Evolutionary conservation across 2,888 invertebrate genomes (phyloP).

Genomic region (Oasisia sp.): DNA sequence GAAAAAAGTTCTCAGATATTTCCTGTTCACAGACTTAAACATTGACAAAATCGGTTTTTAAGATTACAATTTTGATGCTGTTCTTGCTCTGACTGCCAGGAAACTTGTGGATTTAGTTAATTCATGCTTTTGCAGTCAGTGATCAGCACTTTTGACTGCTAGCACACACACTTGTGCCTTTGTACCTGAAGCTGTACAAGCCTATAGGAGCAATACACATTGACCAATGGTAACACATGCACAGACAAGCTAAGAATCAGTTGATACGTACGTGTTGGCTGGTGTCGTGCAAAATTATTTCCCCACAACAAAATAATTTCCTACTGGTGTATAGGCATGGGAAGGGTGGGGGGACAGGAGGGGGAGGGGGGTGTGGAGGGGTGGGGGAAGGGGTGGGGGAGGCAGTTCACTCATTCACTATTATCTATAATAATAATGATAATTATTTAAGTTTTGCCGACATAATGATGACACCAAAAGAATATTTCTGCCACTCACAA

Average conservation of each 20-base stretch:
- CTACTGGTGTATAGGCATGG: background rate
- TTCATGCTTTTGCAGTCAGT: background rate
- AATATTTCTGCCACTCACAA: background rate
- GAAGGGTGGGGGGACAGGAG: too few species aligned
- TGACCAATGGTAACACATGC: background rate
- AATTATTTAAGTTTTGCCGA: background rate
- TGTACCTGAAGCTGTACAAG: background rate
- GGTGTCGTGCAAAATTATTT: background rate
- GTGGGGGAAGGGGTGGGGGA: too few species aligned
- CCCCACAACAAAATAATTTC: constrained; percentile 4
- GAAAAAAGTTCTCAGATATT: background rate
- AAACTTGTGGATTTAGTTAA: background rate
- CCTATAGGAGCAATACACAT: background rate
- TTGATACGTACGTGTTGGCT: background rate
- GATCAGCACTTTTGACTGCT: background rate
- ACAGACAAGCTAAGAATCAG: background rate
- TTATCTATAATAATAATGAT: background rate
- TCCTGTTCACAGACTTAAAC: background rate
- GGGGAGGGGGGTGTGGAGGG: too few species aligned
- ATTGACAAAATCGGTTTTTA: background rate
- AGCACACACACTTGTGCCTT: background rate
- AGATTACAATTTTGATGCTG: background rate
- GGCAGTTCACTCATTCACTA: background rate
- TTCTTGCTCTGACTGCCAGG: background rate
- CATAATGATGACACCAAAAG: background rate